These are phyloP conservation scores for Channa maculata DNA, from an alignment of 2,113 vertebrate species.

Conservation along the genomic window DNA sequence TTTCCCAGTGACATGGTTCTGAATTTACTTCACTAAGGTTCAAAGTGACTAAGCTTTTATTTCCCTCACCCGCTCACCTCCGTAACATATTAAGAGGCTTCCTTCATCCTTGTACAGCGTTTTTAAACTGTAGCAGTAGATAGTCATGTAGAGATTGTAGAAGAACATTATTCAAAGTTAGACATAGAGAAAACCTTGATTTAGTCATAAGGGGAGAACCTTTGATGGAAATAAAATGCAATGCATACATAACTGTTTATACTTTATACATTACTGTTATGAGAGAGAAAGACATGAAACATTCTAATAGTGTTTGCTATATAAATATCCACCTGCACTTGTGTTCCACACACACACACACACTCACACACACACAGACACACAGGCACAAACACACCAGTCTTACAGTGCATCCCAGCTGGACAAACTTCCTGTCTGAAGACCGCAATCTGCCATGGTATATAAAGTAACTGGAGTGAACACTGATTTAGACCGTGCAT, in stretches of 20 bases:
- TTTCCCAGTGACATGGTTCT: not conserved
- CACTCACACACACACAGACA: conserved; percentile 23
- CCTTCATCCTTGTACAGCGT: not conserved
- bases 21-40: no score
- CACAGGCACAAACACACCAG: conserved; percentile 19
- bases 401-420: conserved; percentile 54
- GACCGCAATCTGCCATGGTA: conserved; percentile 74
- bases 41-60: not conserved
- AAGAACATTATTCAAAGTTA: conserved; percentile 1
- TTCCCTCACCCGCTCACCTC: conserved; percentile 1
- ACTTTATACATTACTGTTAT: no score
- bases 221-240: conserved; percentile 16
- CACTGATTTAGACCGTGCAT: conserved; percentile 62
- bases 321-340: conserved; percentile 5
- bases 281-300: not conserved
- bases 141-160: not conserved
- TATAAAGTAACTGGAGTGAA: conserved; percentile 74
- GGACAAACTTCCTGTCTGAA: conserved; percentile 78
- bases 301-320: not conserved
- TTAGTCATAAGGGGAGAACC: not conserved
- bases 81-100: no score
- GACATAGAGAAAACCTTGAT: not conserved
- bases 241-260: not conserved
- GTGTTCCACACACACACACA: conserved; percentile 24
- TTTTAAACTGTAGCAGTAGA: conserved; percentile 4